A percentile compares a stretch with the other conserved stretches of the same genome.
phyloP scores from a whole-genome alignment of 2,888 invertebrate genomes.

The Bugula neritina region DNA sequence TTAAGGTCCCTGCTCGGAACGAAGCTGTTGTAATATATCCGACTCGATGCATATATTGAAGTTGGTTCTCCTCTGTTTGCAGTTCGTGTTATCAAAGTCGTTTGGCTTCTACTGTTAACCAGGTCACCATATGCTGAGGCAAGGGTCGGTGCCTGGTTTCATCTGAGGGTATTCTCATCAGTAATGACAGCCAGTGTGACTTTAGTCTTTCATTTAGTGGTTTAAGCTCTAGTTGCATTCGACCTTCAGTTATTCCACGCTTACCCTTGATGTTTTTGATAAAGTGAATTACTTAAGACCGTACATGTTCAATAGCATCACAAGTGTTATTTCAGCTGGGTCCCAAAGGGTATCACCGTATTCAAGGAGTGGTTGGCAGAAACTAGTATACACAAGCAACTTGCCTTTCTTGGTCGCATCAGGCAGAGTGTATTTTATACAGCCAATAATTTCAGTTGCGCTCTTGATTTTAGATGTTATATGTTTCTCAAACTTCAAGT shows the following conservation, averaged over 20 bases:
- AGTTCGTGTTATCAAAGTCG: too few species aligned
- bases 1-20: too few species aligned
- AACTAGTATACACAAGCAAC: neutral
- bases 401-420: neutral
- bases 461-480: neutral
- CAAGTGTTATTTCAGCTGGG: neutral
- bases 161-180: too few species aligned
- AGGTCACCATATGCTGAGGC: too few species aligned
- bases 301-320: neutral
- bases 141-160: too few species aligned
- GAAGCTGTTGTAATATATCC: neutral
- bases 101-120: too few species aligned
- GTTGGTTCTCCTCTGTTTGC: neutral
- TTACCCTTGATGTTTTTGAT: neutral
- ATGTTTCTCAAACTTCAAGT: neutral
- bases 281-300: neutral
- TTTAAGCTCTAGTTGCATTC: too few species aligned
- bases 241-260: neutral
- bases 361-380: neutral
- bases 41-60: constrained; percentile 1
- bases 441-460: neutral
- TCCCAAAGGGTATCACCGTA: neutral
- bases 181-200: too few species aligned
- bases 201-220: too few species aligned
- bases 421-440: neutral